These are phyloP conservation scores for Mycteria americana DNA, from an alignment of 2,797 vertebrate genomes.

Conservation along the genomic window DNA sequence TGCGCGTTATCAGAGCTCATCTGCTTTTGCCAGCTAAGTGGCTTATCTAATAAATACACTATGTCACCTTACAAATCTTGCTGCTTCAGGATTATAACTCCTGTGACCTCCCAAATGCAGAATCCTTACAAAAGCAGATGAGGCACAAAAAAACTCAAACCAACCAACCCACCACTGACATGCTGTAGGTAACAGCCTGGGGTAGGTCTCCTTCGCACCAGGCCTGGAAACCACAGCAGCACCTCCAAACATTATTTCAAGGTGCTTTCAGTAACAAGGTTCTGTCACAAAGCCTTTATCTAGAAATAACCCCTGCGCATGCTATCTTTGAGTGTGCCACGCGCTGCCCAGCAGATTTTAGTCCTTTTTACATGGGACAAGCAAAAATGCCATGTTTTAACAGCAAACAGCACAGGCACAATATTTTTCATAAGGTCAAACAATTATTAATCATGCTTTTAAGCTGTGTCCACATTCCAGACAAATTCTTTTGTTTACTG, in stretches of 20 bases:
- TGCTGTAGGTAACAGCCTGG: background rate
- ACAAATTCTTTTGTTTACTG: background rate
- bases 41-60: background rate
- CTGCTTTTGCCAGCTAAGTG: constrained; percentile 4
- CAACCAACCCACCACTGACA: background rate
- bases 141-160: background rate
- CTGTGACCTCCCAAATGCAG: background rate
- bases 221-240: background rate
- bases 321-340: background rate
- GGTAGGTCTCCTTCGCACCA: background rate
- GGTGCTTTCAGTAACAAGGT: background rate
- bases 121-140: background rate
- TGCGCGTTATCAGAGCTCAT: background rate
- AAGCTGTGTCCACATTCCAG: background rate
- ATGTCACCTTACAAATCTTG: background rate
- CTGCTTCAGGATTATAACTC: background rate
- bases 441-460: background rate
- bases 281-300: background rate
- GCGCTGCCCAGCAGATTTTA: background rate
- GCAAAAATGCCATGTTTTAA: background rate
- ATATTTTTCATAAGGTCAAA: background rate
- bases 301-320: background rate
- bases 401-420: background rate
- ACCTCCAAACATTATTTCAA: background rate
- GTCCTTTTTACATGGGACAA: background rate